Evolutionary conservation across 2,113 vertebrate species (phyloP).

Genomic region (Leuciscus idus): DNA sequence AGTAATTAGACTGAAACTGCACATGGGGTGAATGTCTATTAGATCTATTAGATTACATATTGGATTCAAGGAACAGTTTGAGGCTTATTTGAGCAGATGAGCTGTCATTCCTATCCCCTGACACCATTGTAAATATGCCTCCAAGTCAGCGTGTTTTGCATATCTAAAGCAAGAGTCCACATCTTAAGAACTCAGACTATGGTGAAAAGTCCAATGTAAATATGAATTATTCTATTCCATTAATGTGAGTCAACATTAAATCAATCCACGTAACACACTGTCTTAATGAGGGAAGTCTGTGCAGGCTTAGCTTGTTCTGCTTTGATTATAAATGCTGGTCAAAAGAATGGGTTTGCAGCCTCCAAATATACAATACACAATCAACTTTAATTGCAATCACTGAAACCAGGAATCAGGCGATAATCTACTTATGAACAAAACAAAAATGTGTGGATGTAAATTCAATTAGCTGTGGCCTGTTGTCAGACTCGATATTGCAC

Average conservation of each 20-base stretch:
- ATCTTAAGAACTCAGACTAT: conserved; percentile 4
- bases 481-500: not conserved
- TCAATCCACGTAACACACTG: not conserved
- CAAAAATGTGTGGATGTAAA: not conserved
- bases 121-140: conserved; percentile 8
- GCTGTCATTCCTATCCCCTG: not conserved
- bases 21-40: not conserved
- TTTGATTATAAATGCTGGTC: conserved; percentile 6
- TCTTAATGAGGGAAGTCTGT: conserved; percentile 7
- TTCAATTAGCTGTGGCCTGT: not conserved
- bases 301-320: not conserved
- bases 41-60: conserved; percentile 21
- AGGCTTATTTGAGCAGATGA: conserved; percentile 31
- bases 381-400: not conserved
- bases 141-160: not conserved
- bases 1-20: conserved; percentile 18
- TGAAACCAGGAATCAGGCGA: not conserved
- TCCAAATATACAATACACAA: not conserved
- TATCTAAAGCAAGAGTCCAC: not conserved
- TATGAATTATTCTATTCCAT: conserved; percentile 16
- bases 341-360: not conserved
- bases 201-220: conserved; percentile 10
- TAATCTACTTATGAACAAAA: not conserved
- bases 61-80: not conserved
- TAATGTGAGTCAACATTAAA: conserved; percentile 28